Evolutionary conservation across 2,113 vertebrate genomes (phyloP).

Genomic region (Hippopotamus amphibius): DNA sequence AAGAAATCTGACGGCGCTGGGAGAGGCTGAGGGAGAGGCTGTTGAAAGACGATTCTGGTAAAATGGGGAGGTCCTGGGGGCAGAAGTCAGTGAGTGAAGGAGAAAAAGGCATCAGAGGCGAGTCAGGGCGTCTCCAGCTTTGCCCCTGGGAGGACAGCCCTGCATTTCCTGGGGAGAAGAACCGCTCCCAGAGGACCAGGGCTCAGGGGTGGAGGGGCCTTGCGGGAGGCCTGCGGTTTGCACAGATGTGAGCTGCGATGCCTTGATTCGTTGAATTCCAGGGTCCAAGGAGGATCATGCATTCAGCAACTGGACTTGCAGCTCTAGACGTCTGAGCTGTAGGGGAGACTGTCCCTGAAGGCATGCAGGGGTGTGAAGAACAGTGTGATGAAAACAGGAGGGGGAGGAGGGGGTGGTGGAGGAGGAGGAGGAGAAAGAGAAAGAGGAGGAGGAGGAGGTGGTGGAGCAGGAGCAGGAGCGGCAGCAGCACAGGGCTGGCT

Average conservation of each 20-base stretch:
- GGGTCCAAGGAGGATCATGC: neutral
- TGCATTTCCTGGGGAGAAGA: no score
- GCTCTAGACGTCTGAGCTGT: neutral
- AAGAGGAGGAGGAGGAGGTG: no score
- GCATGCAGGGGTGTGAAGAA: neutral
- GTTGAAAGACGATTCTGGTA: neutral
- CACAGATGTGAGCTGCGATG: rapidly evolving
- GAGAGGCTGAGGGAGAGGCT: rapidly evolving
- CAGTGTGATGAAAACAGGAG: no score
- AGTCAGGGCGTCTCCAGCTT: rapidly evolving
- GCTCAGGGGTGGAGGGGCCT: rapidly evolving
- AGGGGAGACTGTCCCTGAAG: rapidly evolving
- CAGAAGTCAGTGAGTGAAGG: rapidly evolving
- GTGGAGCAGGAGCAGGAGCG: no score
- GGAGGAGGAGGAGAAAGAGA: no score
- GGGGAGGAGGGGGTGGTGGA: no score
- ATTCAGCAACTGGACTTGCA: no score
- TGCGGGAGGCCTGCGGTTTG: rapidly evolving
- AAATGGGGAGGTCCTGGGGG: neutral
- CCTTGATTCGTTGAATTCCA: neutral
- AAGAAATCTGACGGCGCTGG: neutral
- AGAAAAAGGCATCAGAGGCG: neutral
- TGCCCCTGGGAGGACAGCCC: no score
- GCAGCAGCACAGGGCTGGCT: neutral
- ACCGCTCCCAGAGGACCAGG: rapidly evolving